phyloP scores from a whole-genome alignment of 53 echinoderm and acorn worm genomes.

The Echinometra lucunter region DNA sequence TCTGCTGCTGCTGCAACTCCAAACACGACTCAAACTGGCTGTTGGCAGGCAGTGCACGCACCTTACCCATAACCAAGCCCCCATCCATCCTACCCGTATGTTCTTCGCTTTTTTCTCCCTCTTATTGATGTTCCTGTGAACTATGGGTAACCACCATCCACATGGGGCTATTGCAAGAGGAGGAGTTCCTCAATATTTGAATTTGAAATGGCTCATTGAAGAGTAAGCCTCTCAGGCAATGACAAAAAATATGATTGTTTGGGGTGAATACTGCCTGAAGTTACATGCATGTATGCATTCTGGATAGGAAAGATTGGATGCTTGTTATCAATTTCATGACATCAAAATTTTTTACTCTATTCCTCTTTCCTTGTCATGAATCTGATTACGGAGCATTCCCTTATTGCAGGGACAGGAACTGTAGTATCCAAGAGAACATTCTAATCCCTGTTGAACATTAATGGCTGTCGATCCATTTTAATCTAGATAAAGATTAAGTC shows the following conservation, averaged over 20 bases:
- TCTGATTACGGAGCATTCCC: background rate
- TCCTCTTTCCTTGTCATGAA: background rate
- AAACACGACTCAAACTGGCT: background rate
- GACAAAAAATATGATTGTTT: constrained; percentile 18
- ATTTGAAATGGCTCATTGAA: constrained; percentile 4
- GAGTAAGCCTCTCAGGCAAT: background rate
- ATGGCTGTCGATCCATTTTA: background rate
- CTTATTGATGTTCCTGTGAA: background rate
- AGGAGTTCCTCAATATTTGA: background rate
- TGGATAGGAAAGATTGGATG: background rate
- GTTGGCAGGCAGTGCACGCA: constrained; percentile 29
- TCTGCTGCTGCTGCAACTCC: background rate
- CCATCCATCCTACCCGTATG: background rate
- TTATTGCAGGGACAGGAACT: background rate
- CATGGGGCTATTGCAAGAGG: background rate
- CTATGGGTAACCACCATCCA: background rate
- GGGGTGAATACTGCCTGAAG: background rate
- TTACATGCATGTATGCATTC: background rate
- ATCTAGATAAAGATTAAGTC: background rate
- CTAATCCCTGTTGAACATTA: background rate
- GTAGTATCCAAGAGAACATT: background rate
- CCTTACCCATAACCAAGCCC: background rate
- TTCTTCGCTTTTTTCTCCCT: background rate
- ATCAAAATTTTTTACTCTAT: background rate
- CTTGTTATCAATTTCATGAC: background rate